These are phyloP conservation scores for Galendromus occidentalis DNA, from an alignment of 1,140 invertebrate genomes.

Conservation along the genomic window DNA sequence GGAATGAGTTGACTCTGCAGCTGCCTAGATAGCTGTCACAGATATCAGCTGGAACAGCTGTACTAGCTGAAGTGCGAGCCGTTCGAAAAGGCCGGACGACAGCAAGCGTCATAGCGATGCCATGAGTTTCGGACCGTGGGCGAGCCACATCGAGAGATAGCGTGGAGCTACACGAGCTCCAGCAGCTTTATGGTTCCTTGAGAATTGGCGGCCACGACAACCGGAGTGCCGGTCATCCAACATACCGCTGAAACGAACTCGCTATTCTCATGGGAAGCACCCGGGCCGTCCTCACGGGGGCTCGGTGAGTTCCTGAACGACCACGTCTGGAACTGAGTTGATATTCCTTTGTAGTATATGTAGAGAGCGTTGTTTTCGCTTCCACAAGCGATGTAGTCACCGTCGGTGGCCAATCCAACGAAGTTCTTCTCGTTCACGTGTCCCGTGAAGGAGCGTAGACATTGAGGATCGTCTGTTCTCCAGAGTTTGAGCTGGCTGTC, in stretches of 20 bases:
- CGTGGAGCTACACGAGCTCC: conserved; percentile 40
- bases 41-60: too few species aligned
- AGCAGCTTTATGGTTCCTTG: conserved; percentile 69
- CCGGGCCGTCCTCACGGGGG: conserved; percentile 35
- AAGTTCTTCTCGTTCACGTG: conserved; percentile 95
- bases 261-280: conserved; percentile 46
- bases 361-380: conserved; percentile 88
- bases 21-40: too few species aligned
- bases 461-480: conserved; percentile 60
- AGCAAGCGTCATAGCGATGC: too few species aligned
- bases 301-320: conserved; percentile 56
- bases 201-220: conserved; percentile 82
- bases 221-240: conserved; percentile 66
- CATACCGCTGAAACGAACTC: conserved; percentile 92
- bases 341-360: conserved; percentile 76
- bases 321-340: conserved; percentile 65
- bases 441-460: conserved; percentile 67
- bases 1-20: too few species aligned
- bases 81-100: too few species aligned
- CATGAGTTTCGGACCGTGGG: too few species aligned
- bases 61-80: too few species aligned
- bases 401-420: conserved; percentile 84
- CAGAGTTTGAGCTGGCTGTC: conserved; percentile 85
- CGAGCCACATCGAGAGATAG: background rate
- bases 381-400: conserved; percentile 81